Evolutionary conservation across 2,113 vertebrate genomes (phyloP).

Genomic region (Ptyas mucosa): DNA sequence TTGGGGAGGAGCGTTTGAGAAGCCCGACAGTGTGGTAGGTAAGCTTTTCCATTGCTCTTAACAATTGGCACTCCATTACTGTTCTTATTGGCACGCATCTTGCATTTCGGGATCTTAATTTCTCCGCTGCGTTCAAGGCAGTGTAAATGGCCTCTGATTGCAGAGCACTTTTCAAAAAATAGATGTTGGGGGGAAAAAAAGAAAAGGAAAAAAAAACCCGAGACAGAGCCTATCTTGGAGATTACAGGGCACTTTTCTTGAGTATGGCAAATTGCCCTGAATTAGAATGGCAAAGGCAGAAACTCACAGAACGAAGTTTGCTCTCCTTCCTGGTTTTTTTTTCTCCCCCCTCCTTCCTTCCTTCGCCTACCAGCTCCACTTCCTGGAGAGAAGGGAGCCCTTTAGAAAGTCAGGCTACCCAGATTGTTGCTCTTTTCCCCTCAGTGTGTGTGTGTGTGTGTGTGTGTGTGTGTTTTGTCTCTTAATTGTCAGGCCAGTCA

Average conservation of each 20-base stretch:
- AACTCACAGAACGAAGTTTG: constrained; percentile 9
- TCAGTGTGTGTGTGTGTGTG: background rate
- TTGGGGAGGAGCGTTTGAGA: constrained; percentile 34
- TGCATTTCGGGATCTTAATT: constrained; percentile 63
- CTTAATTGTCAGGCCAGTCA: constrained; percentile 56
- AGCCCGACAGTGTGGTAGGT: constrained; percentile 53
- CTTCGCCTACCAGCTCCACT: background rate
- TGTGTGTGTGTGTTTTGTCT: constrained; percentile 32
- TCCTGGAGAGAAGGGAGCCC: background rate
- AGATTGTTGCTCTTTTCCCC: constrained; percentile 55
- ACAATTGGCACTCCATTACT: constrained; percentile 52
- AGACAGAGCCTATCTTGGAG: constrained; percentile 64
- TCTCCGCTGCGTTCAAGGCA: constrained; percentile 54
- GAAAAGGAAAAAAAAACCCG: constrained; percentile 7
- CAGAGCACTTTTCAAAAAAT: constrained; percentile 66
- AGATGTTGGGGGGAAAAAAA: constrained; percentile 54
- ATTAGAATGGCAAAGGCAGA: constrained; percentile 54
- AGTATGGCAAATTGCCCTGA: constrained; percentile 68
- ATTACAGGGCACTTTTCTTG: constrained; percentile 67
- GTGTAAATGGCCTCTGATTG: constrained; percentile 69
- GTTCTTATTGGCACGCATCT: constrained; percentile 64
- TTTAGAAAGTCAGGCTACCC: constrained; percentile 54
- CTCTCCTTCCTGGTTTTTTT: constrained; percentile 9
- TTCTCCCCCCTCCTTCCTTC: constrained; percentile 25
- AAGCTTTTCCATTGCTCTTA: constrained; percentile 53